Evolutionary conservation across 2,797 vertebrate species (phyloP), one percentile per base, ranked within the genome.

Genomic region (Alosa sapidissima): DNA sequence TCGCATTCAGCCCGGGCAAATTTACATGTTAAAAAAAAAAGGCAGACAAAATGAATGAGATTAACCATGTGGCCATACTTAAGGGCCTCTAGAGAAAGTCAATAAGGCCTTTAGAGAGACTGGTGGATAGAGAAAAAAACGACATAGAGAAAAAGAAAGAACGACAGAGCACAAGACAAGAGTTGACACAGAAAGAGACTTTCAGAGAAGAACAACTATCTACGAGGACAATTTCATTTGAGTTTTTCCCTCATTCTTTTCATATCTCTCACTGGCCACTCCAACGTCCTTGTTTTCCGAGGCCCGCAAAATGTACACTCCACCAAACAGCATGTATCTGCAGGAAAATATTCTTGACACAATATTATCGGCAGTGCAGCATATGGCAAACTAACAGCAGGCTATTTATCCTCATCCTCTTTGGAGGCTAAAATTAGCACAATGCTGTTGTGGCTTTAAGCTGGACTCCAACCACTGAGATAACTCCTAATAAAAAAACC

Each of bases 401-500:
- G 96, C 96, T 96, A 96, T 97, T 98, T 97, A 97, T 98, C 96
- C 96, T 97, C 96, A 98, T 98, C 97, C 97, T 97, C 97, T 98
- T 98, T 98, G 95, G 94, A 96, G 94, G 95, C 96, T 98, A 99
- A 98, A 98, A 98, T 99, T 98, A 99, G 97, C 96, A 95, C 97
- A 95, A 95, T 92, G 93, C 94, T 95, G 95, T 96, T 96, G 95
- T 95, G 95, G 94, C 94, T 92, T 92, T 93, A 93, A 94, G 93
- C 95, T 95, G 94, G 91, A 96, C 95, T 96, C 90, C 83, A 94
- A 95, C 94, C 93, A 92, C 93, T 89, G 93, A 87, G 91, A 96
- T 94, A 75, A 95, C 90, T 93, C 91, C 94, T 94, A 93, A 95
- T 96, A 96, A 87, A 88, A 87, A 88, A 89, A 84, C 84, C 85